Conservation (phyloP, 2,888 invertebrate species). For the Bellardia pandia region DNA sequence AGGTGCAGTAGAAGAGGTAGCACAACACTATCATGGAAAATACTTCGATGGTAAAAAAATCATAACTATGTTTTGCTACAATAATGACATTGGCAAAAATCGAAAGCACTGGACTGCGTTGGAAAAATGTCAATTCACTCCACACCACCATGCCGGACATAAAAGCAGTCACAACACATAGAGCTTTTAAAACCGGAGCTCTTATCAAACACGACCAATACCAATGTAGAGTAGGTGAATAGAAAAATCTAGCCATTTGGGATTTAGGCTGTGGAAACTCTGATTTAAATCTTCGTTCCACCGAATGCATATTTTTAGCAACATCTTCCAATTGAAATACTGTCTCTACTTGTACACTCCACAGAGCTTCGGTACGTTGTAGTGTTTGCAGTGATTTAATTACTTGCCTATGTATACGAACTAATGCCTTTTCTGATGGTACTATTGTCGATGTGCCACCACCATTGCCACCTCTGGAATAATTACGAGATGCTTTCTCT, state of each 20-base stretch:
- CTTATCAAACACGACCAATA: constrained; percentile 96
- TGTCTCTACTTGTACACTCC: constrained; percentile 92
- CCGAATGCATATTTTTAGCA: constrained; percentile 88
- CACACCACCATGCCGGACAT: constrained; percentile 97
- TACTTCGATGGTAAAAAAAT: constrained; percentile 97
- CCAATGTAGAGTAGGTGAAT: constrained; percentile 93
- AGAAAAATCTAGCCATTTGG: constrained; percentile 86
- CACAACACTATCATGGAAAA: constrained; percentile 95
- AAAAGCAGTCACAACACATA: constrained; percentile 89
- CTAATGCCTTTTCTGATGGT: constrained; percentile 93
- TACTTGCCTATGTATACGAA: constrained; percentile 95
- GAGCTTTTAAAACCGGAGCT: constrained; percentile 89
- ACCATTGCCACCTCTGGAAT: constrained; percentile 83
- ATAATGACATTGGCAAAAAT: constrained; percentile 97
- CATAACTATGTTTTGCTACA: constrained; percentile 91
- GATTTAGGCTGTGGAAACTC: constrained; percentile 89
- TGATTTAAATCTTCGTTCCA: constrained; percentile 87
- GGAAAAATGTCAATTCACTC: constrained; percentile 99
- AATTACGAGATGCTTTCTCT: constrained; percentile 89
- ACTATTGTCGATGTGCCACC: constrained; percentile 87
- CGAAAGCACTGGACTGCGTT: constrained; percentile 95
- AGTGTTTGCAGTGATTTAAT: constrained; percentile 96
- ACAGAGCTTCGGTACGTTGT: constrained; percentile 97
- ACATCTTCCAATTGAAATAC: constrained; percentile 95
- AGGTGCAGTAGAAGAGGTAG: constrained; percentile 98